Conservation (phyloP, 2,888 invertebrate genomes). For the Catonia carolina region DNA sequence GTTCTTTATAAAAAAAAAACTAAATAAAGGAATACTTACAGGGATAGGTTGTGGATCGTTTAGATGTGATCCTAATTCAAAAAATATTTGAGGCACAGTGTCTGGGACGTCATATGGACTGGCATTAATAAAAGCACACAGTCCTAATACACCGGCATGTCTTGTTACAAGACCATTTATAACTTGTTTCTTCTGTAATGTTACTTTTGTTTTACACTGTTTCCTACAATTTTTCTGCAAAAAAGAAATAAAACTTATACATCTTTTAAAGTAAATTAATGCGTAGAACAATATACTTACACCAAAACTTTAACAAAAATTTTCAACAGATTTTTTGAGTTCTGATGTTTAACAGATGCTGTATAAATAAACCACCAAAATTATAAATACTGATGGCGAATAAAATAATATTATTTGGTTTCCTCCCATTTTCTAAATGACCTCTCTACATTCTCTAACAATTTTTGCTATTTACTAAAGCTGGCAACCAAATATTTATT, state of each 20-base stretch:
- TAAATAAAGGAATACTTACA: constrained; percentile 46
- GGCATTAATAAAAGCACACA: constrained; percentile 80
- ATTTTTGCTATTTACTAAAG: no score
- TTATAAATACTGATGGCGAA: no score
- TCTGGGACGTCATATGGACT: constrained; percentile 82
- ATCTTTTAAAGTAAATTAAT: neutral
- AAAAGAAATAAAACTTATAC: constrained; percentile 13
- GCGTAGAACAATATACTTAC: no score
- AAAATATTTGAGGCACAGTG: constrained; percentile 69
- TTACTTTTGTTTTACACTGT: constrained; percentile 44
- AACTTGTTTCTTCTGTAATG: constrained; percentile 34
- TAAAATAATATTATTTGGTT: no score
- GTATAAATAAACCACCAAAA: no score
- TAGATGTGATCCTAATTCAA: constrained; percentile 69
- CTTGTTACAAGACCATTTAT: constrained; percentile 45
- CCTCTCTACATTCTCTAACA: no score
- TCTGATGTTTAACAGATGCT: no score
- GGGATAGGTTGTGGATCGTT: constrained; percentile 86
- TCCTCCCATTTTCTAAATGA: no score
- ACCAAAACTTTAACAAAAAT: no score
- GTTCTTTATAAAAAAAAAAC: no score
- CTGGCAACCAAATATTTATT: no score
- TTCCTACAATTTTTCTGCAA: constrained; percentile 52
- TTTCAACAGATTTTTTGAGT: no score
- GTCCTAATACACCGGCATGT: constrained; percentile 80